Percentiles rank a stretch among this genome's conserved stretches.
These are phyloP conservation scores for Sarcophaga carnaria DNA, from an alignment of 2,888 invertebrate species.

Conservation along the genomic window DNA sequence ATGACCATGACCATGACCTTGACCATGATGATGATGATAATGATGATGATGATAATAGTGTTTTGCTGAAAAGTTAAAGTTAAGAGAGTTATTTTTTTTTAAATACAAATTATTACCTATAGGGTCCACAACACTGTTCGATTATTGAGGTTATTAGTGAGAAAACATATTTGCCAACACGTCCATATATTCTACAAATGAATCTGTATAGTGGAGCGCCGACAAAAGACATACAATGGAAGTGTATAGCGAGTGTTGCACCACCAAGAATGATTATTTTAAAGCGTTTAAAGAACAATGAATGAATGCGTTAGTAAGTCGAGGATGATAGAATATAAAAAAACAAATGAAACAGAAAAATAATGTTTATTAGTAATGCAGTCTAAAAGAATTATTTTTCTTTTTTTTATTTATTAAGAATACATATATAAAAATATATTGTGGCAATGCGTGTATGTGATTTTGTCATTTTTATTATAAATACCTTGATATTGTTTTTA, in stretches of 20 bases:
- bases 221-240: not conserved
- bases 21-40: constrained; percentile 17
- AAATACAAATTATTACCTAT: constrained; percentile 84
- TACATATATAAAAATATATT: not conserved
- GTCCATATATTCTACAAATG: constrained; percentile 86
- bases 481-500: not conserved
- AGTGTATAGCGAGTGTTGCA: not conserved
- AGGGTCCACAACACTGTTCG: constrained; percentile 87
- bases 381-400: constrained; percentile 1
- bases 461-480: constrained; percentile 14
- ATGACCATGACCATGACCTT: constrained; percentile 19
- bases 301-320: constrained; percentile 55
- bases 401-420: not conserved
- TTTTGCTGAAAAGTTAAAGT: no score
- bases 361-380: constrained; percentile 53
- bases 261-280: constrained; percentile 29
- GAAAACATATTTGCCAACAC: constrained; percentile 87
- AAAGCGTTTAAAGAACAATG: constrained; percentile 50
- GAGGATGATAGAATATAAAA: constrained; percentile 14
- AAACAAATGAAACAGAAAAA: constrained; percentile 9
- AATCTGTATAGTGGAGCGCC: constrained; percentile 68
- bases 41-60: not conserved
- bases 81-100: not conserved
- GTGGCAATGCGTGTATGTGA: not conserved
- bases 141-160: constrained; percentile 87